A percentile compares a stretch with the other conserved stretches of the same genome.
Conservation (phyloP, 2,113 vertebrate species). For the Glareola pratincola region DNA sequence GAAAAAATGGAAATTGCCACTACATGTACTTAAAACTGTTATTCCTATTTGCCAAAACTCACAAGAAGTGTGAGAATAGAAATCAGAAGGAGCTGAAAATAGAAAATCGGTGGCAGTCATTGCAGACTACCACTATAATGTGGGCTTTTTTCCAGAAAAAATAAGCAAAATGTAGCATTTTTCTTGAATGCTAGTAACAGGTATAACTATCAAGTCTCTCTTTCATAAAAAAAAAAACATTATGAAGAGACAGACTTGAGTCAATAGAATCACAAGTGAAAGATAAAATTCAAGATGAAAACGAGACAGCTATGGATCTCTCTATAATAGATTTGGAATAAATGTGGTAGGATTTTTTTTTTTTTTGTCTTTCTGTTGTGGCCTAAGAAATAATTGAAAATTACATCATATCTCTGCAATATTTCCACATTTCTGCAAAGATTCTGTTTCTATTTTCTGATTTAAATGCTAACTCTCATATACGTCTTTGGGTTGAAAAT, state of each 20-base stretch:
- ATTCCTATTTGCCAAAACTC: neutral
- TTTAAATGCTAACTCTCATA: neutral
- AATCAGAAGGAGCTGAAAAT: neutral
- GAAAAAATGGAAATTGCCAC: neutral
- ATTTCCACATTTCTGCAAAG: neutral
- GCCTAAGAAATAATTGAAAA: neutral
- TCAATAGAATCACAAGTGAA: neutral
- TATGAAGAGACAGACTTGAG: neutral
- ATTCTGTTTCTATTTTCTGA: neutral
- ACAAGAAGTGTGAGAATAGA: neutral
- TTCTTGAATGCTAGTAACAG: neutral
- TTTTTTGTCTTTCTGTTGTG: neutral
- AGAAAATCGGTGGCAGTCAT: neutral
- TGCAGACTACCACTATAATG: neutral
- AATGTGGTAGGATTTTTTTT: neutral
- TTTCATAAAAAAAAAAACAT: neutral
- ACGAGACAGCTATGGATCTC: neutral
- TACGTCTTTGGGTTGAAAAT: neutral
- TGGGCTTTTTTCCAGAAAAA: neutral
- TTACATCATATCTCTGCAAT: neutral
- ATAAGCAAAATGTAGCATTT: neutral
- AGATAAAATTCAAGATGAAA: conserved; percentile 14
- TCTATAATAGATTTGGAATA: neutral
- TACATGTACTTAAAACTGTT: neutral
- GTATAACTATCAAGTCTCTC: neutral